Base-by-base conservation (phyloP, 2,797 vertebrate genomes). In the Setipinna tenuifilis region DNA sequence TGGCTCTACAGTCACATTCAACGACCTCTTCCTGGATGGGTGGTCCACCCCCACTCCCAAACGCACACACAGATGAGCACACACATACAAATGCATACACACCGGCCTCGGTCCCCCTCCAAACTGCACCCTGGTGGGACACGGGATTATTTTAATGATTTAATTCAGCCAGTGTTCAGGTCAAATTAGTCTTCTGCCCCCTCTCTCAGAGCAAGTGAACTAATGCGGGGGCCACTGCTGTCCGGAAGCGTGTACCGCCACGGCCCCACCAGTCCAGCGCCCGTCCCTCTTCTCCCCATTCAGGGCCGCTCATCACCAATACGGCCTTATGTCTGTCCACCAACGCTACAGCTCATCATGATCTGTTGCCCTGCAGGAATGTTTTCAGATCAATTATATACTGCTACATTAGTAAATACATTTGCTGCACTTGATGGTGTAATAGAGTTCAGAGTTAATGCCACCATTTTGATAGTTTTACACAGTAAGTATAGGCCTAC, bases 71-170 rank as follows among this genome's bases (percentile, higher is more conserved):
- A 61, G 23, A 68, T 25, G 16, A 14, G 31, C 11, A 84, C 35
- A n/a, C 31, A 59, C 19, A 50, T 12, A 50, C 48, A 50, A 6
- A 50, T 12, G 31, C 11, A 84, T 16, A n/a, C 31, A 59, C 19
- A 59, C 25, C 23, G 7, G 11, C 62, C 61, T 25, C 23, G 9
- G 21, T 10, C 61, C 21, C 25, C 12, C 62, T 12, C 59, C 59
- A 28, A 23, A 68, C 61, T 3, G 50, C 68, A 61, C 2, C 81
- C 86, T 86, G 82, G 82, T 71, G 83, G 86, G 88, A 92, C 90
- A 93, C 90, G 88, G 91, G 92, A 94, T 94, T 93, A 94, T 91
- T 93, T 92, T 94, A 94, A 94, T 94, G 89, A 93, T 92, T 93
- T 91, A 84, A 94, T 93, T 95, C 92, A 91, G 87, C 90, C 85